Evolutionary conservation across 1,140 invertebrate genomes (phyloP), one percentile per base, ranked within the genome.

Genomic region (Halotydeus destructor): DNA sequence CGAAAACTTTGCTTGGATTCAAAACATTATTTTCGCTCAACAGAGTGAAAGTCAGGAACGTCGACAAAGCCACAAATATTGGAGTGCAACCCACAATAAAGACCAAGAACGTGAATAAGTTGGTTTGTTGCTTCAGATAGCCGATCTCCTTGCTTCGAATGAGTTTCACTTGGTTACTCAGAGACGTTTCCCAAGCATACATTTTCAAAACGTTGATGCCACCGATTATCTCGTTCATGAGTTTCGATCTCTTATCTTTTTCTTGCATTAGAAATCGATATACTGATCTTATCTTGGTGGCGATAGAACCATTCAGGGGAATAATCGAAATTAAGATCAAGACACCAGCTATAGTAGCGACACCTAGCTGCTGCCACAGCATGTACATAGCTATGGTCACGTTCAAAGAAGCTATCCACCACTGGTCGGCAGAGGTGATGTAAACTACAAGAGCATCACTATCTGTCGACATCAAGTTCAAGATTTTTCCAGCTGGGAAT

Each of bases 261-360:
- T 52, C 41, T 34, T 41, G 49, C 50, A 65, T 55, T n/a, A 50
- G 5, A 3, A 14, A 11, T 14, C 27, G n/a, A 54, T 64, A 58
- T 44, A 86, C 63, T 39, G 58, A 56, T 49, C 62, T 61, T 3
- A 69, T 73, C 57, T 76, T 76, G 57, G 75, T 80, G 2, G 84
- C 84, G 47, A 94, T 77, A 32, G 78, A 63, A 3, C 76, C 80
- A 61, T 94, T 94, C 5, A 91, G 60, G 1, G 85, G 85, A 49
- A 91, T 81, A 24, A 89, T 65, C 41, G 89, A 69, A 16, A 63
- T 37, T 24, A 64, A 44, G 24, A 64, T 45, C 12, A 46, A 25
- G 9, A 64, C 24, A 26, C 61, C 59, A 22, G 54, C 53, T 12
- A 64, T 18, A 4, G 56, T 51, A 18, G 58, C 46, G n/a, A 38